Evolutionary conservation across 1,140 invertebrate species (phyloP), one percentile per base, ranked within the genome.

Genomic region (Anastatus disparis): DNA sequence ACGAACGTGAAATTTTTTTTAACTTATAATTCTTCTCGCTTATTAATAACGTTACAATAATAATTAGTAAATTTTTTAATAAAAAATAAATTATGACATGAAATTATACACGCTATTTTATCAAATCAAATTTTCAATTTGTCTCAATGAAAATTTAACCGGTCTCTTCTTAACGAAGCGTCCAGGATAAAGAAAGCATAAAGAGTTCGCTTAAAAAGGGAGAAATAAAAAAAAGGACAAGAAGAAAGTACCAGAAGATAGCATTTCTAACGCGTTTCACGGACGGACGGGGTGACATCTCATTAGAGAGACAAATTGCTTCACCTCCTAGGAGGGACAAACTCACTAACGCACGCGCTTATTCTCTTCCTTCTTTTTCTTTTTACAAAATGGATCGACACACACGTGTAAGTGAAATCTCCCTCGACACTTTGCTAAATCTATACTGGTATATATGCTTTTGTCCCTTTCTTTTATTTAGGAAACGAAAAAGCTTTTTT

Each of bases 291-390:
- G 59, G 77, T 86, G 84, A 86, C 85, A 85, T 85, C 85, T 85
- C 84, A 86, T 86, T 85, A 86, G 82, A 73, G 83, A 86, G 83
- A 86, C 84, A 86, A 85, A 86, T 85, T 85, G 84, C 84, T 84
- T 84, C 76, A 83, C 82, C 83, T 85, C 82, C 71, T 75, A 63
- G 6, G 68, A 73, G 70, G 48, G 65, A 44, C 72, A 64, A 65
- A 55, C 59, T 55, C 29, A 48, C 70, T 31, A 35, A 31, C 38
- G 27, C 50, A 22, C 50, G 56, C 40, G 67, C 61, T 20, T 22
- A 56, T 56, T 12, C 27, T 17, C 17, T 6, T 17, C 20, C 20
- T 35, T 20, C 7, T 9, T 15, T 31, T 56, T 56, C n/a, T 17
- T 56, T 56, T 38, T 52, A 10, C 1, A 29, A 31, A 10, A 17